Conservation (phyloP, 2,888 invertebrate species). For the Chrysolina oricalcia region DNA sequence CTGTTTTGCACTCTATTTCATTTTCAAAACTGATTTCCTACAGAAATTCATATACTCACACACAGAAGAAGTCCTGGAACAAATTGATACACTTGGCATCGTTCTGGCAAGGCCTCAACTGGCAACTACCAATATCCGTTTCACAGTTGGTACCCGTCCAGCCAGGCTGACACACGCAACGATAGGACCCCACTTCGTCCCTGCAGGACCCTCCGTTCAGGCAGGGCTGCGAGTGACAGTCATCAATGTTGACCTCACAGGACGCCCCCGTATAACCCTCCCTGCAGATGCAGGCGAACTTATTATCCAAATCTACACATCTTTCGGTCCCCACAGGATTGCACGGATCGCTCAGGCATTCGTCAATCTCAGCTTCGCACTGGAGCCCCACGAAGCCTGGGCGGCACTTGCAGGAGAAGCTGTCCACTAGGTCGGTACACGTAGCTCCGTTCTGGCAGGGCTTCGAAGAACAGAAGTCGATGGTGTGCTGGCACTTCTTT, state of each 20-base stretch:
- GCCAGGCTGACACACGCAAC: constrained; percentile 87
- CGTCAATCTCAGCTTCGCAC: constrained; percentile 94
- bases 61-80: constrained; percentile 93
- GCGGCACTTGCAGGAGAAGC: constrained; percentile 93
- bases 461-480: constrained; percentile 89
- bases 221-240: constrained; percentile 90
- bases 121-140: constrained; percentile 90
- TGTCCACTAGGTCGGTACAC: constrained; percentile 90
- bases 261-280: constrained; percentile 89
- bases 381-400: constrained; percentile 94
- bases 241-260: constrained; percentile 91
- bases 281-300: constrained; percentile 90
- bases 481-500: constrained; percentile 88
- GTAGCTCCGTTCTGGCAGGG: constrained; percentile 95
- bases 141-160: constrained; percentile 93
- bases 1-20: too few relatives aligned
- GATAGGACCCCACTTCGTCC: constrained; percentile 89
- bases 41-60: constrained; percentile 76
- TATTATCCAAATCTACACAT: constrained; percentile 91
- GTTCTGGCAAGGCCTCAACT: constrained; percentile 91
- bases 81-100: constrained; percentile 92
- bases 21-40: too few relatives aligned
- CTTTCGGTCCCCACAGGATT: constrained; percentile 91
- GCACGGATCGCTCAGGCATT: constrained; percentile 93
- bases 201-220: constrained; percentile 91